A percentile compares a stretch with the other conserved stretches of the same genome.
These are phyloP conservation scores for Tetragonula clypearis DNA, from an alignment of 1,140 invertebrate species.

Conservation along the genomic window DNA sequence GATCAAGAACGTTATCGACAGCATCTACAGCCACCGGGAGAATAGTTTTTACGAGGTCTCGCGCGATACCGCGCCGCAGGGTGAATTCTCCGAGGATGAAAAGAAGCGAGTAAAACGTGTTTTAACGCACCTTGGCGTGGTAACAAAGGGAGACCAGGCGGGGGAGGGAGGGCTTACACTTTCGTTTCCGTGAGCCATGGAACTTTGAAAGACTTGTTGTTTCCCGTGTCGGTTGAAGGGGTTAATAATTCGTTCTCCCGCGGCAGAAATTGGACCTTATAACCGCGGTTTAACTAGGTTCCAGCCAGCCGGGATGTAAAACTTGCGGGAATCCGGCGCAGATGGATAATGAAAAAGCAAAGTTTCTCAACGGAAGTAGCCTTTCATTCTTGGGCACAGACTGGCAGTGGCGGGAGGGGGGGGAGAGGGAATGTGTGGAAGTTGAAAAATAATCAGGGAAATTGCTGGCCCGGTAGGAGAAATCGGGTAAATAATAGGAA, in stretches of 20 bases:
- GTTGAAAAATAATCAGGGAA: slow-evolving; percentile 16
- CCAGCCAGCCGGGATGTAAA: not conserved
- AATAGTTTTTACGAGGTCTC: slow-evolving; percentile 31
- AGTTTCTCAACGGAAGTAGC: slow-evolving; percentile 2
- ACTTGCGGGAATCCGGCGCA: not conserved
- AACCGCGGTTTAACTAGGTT: not conserved
- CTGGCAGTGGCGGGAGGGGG: no score
- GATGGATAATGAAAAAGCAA: slow-evolving; percentile 4
- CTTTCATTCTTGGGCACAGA: not conserved
- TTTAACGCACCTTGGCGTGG: slow-evolving; percentile 12
- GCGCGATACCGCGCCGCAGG: not conserved
- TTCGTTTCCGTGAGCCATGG: not conserved
- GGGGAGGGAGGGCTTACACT: no score
- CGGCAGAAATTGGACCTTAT: slow-evolving; percentile 7
- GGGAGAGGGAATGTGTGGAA: not conserved
- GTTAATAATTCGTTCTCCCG: slow-evolving; percentile 5
- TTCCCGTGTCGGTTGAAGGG: not conserved
- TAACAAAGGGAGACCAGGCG: not conserved
- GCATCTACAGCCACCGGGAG: slow-evolving; percentile 2
- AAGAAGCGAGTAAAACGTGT: not conserved
- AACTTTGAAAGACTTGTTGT: not conserved
- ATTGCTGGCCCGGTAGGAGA: not conserved
- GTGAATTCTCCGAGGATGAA: not conserved
- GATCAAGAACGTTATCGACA: slow-evolving; percentile 50
- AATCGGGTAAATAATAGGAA: slow-evolving; percentile 1